phyloP scores from a whole-genome alignment of 1,140 invertebrate species.

The Pogonomyrmex barbatus region DNA sequence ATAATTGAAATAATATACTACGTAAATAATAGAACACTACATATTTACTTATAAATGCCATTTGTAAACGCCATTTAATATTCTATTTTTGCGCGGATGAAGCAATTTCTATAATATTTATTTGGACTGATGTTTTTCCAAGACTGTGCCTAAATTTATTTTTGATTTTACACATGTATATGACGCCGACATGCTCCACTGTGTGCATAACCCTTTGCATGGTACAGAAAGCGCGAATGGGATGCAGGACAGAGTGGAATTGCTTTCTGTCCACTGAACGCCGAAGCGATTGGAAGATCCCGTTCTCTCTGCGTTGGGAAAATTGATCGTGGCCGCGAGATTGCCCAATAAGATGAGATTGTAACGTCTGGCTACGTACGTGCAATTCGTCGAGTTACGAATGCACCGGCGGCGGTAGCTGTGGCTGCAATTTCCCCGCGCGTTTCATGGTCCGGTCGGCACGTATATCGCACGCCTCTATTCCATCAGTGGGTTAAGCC shows the following conservation, averaged over 20 bases:
- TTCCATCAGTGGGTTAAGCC: conserved; percentile 63
- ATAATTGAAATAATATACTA: too few relatives aligned
- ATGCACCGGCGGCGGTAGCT: conserved; percentile 16
- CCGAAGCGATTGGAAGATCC: conserved; percentile 61
- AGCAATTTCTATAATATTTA: not conserved
- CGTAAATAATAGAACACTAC: too few relatives aligned
- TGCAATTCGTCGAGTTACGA: conserved; percentile 65
- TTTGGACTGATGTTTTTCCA: not conserved
- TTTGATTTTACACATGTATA: not conserved
- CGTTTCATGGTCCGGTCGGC: conserved; percentile 66
- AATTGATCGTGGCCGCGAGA: conserved; percentile 71
- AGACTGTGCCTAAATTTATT: not conserved
- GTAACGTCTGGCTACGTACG: conserved; percentile 59
- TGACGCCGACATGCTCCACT: not conserved
- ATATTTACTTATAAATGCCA: too few relatives aligned
- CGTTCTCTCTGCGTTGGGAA: conserved; percentile 55
- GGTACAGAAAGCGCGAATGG: conserved; percentile 1
- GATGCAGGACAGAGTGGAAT: conserved; percentile 56
- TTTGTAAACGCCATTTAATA: not conserved
- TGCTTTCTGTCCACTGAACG: conserved; percentile 48
- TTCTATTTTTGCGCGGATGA: not conserved
- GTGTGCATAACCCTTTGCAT: not conserved
- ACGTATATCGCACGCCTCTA: conserved; percentile 55
- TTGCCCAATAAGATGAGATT: conserved; percentile 71
- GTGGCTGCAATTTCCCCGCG: conserved; percentile 69